A percentile compares a stretch with the other conserved stretches of the same genome.
phyloP scores from a whole-genome alignment of 1,140 invertebrate species.

The Aphidius ervi region DNA sequence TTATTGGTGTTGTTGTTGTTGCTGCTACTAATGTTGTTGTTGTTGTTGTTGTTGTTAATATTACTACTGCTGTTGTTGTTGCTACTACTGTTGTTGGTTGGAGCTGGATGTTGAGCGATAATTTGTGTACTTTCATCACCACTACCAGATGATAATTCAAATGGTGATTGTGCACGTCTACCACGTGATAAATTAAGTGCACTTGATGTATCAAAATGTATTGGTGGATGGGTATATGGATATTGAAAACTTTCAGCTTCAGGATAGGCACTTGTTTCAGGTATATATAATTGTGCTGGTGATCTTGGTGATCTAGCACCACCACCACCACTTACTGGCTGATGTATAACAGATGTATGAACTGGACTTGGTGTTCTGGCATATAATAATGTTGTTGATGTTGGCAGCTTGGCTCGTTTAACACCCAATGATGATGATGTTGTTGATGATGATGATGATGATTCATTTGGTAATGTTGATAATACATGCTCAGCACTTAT shows the following conservation, averaged over 20 bases:
- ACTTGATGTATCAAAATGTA: conserved; percentile 51
- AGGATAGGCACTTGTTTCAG: conserved; percentile 23
- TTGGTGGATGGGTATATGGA: conserved; percentile 54
- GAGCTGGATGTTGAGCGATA: conserved; percentile 47
- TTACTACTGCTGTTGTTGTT: no score
- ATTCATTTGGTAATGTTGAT: conserved; percentile 76
- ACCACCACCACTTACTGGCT: conserved; percentile 51
- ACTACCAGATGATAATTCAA: conserved; percentile 67
- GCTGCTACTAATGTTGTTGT: no score
- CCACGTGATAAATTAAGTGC: conserved; percentile 64
- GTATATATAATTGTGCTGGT: conserved; percentile 39
- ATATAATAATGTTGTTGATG: conserved; percentile 51
- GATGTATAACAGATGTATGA: conserved; percentile 65
- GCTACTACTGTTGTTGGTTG: conserved; percentile 25
- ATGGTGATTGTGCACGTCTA: conserved; percentile 61
- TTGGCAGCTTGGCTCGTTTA: conserved; percentile 70
- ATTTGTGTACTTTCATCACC: conserved; percentile 63
- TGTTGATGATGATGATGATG: conserved; percentile 73
- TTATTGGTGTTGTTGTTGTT: no score
- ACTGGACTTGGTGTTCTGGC: conserved; percentile 61
- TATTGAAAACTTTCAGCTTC: conserved; percentile 50
- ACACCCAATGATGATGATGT: conserved; percentile 78
- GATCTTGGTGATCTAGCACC: conserved; percentile 44
- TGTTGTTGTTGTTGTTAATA: no score
- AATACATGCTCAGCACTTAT: conserved; percentile 84